Evolutionary conservation across 2,797 vertebrate species (phyloP), one percentile per base, ranked within the genome.

Genomic region (Salmo trutta): DNA sequence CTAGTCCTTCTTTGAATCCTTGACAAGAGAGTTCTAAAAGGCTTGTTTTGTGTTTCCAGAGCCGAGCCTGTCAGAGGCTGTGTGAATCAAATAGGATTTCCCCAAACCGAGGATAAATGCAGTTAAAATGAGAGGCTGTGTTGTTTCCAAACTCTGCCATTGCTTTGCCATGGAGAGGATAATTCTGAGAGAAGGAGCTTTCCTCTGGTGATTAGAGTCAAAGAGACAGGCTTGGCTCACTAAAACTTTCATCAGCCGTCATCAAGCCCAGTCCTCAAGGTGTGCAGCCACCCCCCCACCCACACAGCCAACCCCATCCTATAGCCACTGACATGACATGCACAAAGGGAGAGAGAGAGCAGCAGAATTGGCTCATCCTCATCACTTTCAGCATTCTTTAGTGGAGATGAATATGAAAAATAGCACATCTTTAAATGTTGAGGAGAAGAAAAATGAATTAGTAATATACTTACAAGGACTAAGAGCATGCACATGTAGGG

Each of bases 401-500:
- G 79, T 75, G 21, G 75, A 87, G 76, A 87, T 74, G 79, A 86
- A 83, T 86, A 84, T 88, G 73, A 83, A 88, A 88, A 91, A 90
- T 75, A 89, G 84, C 87, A 87, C 81, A 87, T 86, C 85, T 86
- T 90, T 82, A 92, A 87, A 91, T 84, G 79, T 79, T 73, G 84
- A 88, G 85, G 81, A 85, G 75, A 87, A 85, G 82, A 80, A 80
- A 75, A 82, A 91, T 92, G 75, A 90, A 92, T 92, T 85, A 92
- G 88, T 93, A 89, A 94, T 91, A 89, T 83, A 91, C 82, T 82
- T 89, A 84, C 81, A 90, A 76, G 84, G 84, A 82, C 86, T 88
- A 87, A 92, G 82, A 89, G 87, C 84, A 91, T 75, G 79, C 80
- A 81, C 75, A 83, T 80, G 77, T 87, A 90, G 85, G 86, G 70